phyloP scores from a whole-genome alignment of 1,140 invertebrate genomes.

The Campoletis sonorensis region DNA sequence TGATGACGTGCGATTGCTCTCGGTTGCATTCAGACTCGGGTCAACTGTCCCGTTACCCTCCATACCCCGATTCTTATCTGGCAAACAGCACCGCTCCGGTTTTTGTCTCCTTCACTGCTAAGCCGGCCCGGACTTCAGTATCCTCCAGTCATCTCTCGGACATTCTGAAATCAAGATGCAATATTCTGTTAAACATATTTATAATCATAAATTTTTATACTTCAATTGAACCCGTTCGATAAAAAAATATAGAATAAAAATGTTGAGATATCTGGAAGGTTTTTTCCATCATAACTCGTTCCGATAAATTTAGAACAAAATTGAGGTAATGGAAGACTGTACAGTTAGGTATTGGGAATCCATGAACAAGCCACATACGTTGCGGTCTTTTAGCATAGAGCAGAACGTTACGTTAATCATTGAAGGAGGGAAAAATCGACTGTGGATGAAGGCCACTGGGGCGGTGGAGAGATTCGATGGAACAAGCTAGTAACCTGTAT shows the following conservation, averaged over 20 bases:
- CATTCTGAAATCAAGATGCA: conserved; percentile 62
- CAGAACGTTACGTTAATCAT: too few species aligned
- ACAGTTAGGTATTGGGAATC: too few species aligned
- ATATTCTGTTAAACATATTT: background rate
- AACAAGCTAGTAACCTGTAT: background rate
- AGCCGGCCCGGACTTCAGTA: conserved; percentile 54
- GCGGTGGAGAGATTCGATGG: background rate
- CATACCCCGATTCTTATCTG: conserved; percentile 57
- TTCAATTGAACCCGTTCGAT: background rate
- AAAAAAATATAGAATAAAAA: too few species aligned
- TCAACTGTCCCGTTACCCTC: conserved; percentile 68
- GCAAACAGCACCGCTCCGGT: conserved; percentile 47
- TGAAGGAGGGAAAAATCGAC: background rate
- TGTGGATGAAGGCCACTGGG: background rate
- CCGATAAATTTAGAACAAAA: too few species aligned
- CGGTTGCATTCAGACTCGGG: conserved; percentile 67
- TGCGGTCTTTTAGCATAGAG: too few species aligned
- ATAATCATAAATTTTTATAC: background rate
- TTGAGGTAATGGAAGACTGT: too few species aligned
- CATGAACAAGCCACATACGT: too few species aligned
- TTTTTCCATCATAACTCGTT: too few species aligned
- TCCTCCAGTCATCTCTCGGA: conserved; percentile 60
- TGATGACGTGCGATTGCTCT: conserved; percentile 77
- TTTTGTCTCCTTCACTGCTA: conserved; percentile 34
- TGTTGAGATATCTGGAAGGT: too few species aligned